Evolutionary conservation across 1,140 invertebrate genomes (phyloP), one percentile per base, ranked within the genome.

Genomic region (Ridgeia piscesae): DNA sequence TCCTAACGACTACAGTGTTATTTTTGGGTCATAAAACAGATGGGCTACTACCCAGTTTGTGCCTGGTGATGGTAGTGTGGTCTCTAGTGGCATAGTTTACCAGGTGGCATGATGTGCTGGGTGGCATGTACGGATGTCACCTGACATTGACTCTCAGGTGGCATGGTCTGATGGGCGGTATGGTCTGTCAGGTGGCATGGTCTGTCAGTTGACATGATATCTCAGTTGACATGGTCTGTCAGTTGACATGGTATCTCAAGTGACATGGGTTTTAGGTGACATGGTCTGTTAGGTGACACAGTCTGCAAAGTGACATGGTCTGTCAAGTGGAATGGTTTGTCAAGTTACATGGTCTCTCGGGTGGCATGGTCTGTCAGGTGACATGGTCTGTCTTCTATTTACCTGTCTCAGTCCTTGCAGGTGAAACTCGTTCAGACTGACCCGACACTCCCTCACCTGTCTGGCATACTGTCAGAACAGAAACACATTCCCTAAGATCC

Each of bases 401-500:
- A 90, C 89, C 89, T 34, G 34, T 90, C 35, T 90, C 21, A 90
- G 89, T 35, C 89, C 34, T 90, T 34, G 34, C 89, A 90, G 6
- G 31, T 90, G 89, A 90, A 27, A 90, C 89, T 90, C 89, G 14
- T 90, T 42, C 35, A 90, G 89, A 21, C 33, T 90, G 34, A 42
- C 34, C 31, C 35, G 89, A 42, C n/a, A 90, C 33, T 90, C 89
- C 35, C 35, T 17, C 9, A 90, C 34, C 89, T 90, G 34, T n/a
- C 89, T 90, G n/a, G 34, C n/a, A n/a, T 90, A 90, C 89, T 90
- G 89, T 17, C 34, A 90, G 17, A 42, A 90, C 17, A 90, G 17
- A 90, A 90, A 14, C 27, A 8, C n/a, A n/a, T n/a, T n/a, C n/a
- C n/a, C n/a, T n/a, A 77, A 77, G 58, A 21, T 77, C 27, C 58